Evolutionary conservation across 2,113 vertebrate genomes (phyloP).

Genomic region (Odobenus rosmarus): DNA sequence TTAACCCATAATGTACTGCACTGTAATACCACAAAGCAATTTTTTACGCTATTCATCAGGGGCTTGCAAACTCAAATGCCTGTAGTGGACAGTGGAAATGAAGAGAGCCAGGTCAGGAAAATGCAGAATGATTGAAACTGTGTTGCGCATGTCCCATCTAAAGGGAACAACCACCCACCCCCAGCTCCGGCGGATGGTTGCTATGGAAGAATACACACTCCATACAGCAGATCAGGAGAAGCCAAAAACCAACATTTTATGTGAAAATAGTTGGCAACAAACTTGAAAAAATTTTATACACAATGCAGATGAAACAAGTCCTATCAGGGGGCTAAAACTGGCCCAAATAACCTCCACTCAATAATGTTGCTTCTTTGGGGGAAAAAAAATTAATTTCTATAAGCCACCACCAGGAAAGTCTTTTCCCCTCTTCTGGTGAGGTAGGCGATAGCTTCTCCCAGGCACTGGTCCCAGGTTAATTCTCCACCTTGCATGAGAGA

Average conservation of each 20-base stretch:
- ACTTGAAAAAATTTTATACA: neutral
- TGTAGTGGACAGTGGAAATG: neutral
- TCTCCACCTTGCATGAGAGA: neutral
- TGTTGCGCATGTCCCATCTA: accelerated
- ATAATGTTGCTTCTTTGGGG: neutral
- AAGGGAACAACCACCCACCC: neutral
- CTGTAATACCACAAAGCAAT: neutral
- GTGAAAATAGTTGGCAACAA: slow-evolving; percentile 10
- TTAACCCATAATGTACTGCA: neutral
- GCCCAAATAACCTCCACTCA: neutral
- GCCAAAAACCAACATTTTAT: neutral
- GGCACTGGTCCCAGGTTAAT: neutral
- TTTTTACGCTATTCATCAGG: neutral
- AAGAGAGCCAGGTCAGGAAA: neutral
- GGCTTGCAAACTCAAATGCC: neutral
- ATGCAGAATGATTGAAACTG: neutral
- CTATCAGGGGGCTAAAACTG: neutral
- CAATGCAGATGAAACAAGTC: neutral
- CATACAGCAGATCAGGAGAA: neutral
- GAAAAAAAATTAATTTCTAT: neutral
- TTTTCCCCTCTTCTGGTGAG: neutral
- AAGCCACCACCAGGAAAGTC: neutral
- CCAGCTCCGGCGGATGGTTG: neutral
- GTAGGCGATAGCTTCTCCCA: neutral
- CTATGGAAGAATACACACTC: neutral